Base-by-base conservation (phyloP, 2,113 vertebrate species). In the Mystacornis crossleyi region DNA sequence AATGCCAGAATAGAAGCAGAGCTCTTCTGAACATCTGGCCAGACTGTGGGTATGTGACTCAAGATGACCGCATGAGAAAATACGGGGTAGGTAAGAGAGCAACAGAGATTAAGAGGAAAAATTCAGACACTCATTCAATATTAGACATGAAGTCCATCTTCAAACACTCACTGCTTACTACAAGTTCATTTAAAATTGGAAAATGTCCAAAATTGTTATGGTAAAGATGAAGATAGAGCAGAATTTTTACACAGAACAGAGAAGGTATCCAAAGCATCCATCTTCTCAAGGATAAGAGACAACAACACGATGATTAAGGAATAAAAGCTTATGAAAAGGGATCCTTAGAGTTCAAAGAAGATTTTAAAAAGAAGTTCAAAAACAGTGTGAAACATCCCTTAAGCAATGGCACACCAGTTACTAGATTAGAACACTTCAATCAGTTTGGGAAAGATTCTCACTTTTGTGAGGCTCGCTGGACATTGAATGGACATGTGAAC, bases 1-100 rank as follows among this genome's bases (percentile, higher is more conserved):
- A 71, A 81, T 57, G 51, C n/a, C 60, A 81, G 72, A 94, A 74
- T 47, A 36, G 64, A 81, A 90, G 74, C 18, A 73, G 64, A 77
- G 34, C 43, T 83, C 43, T 84, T 71, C 71, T 3, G 9, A 90
- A 90, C 80, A 92, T 96, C 95, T 96, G 96, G 64, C 75, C 82
- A 97, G 96, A 94, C 96, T 93, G 95, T 92, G 95, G 90, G 79
- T 94, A 51, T 20, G 10, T 96, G 96, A 96, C 87, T 97, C 95
- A 96, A 81, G 90, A 96, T 94, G 93, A 96, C 64, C 92, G 54
- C 74, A 77, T 95, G 79, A 95, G 82, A 94, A 95, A 92, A 92
- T 29, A 80, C 19, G 64, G 64, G 28, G 60, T 93, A 96, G 75
- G 85, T 86, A 80, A 64, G 51, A 82, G 12, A 91, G 18, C 23